A percentile compares a stretch with the other conserved stretches of the same genome.
These are phyloP conservation scores for Pteronura brasiliensis DNA, from an alignment of 2,113 vertebrate species.

Conservation along the genomic window DNA sequence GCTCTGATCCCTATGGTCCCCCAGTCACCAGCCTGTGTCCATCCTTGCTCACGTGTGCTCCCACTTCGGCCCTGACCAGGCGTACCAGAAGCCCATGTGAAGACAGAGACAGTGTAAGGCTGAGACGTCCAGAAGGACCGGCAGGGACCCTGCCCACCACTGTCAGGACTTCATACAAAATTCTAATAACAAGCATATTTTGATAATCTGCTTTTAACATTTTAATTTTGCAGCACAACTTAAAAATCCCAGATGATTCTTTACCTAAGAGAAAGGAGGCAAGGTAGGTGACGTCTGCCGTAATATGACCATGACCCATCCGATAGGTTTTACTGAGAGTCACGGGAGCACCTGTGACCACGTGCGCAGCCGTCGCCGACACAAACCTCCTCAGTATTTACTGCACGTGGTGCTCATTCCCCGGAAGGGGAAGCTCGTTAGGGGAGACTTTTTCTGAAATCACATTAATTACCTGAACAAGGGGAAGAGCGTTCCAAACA, in stretches of 20 bases:
- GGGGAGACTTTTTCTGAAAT: neutral
- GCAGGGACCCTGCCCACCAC: neutral
- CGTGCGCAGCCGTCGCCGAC: neutral
- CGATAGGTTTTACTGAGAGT: neutral
- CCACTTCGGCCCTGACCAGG: neutral
- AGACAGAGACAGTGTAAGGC: too few species aligned
- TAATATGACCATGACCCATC: neutral
- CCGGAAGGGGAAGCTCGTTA: neutral
- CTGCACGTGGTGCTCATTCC: neutral
- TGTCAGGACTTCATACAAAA: neutral
- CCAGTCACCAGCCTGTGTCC: neutral
- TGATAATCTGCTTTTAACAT: neutral
- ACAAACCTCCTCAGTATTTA: neutral
- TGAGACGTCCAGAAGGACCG: neutral
- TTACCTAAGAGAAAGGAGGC: neutral
- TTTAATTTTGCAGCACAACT: neutral
- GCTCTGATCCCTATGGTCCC: neutral
- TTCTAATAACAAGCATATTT: neutral
- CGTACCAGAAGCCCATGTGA: neutral
- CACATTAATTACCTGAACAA: neutral
- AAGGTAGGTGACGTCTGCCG: neutral
- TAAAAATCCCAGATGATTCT: neutral
- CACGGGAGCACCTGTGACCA: neutral
- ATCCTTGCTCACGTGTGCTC: accelerated
- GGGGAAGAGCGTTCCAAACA: neutral